Percentiles rank a stretch among this genome's conserved stretches.
These are phyloP conservation scores for Clangula hyemalis DNA, from an alignment of 2,797 vertebrate species.

Conservation along the genomic window DNA sequence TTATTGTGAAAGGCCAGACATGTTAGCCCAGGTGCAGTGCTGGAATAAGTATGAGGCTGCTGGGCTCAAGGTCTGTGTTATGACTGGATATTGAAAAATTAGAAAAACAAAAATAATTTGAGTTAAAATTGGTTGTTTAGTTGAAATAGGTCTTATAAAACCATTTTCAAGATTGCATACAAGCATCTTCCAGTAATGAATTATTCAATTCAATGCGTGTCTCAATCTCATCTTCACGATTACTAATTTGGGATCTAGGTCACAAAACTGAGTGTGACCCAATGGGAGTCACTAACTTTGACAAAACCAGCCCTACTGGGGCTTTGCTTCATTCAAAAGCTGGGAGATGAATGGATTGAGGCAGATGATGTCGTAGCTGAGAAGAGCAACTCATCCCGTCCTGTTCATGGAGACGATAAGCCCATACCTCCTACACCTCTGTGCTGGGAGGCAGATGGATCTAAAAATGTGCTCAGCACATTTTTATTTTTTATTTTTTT, in stretches of 20 bases:
- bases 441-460: neutral
- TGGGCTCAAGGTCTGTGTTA: neutral
- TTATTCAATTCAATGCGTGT: neutral
- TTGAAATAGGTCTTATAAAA: neutral
- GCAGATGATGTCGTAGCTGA: neutral
- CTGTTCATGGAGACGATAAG: neutral
- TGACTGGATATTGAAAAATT: neutral
- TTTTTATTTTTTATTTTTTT: too few species aligned
- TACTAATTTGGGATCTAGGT: neutral
- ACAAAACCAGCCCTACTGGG: neutral
- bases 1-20: neutral
- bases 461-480: neutral
- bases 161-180: neutral
- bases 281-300: neutral
- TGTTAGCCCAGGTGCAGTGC: neutral
- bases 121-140: neutral
- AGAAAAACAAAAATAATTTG: neutral
- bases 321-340: neutral
- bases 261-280: neutral
- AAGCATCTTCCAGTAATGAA: neutral
- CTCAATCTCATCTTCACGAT: neutral
- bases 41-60: neutral
- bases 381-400: neutral
- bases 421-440: neutral
- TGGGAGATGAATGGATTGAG: neutral